Evolutionary conservation across 2,113 vertebrate genomes (phyloP).

Genomic region (Mionectes macconnelli): DNA sequence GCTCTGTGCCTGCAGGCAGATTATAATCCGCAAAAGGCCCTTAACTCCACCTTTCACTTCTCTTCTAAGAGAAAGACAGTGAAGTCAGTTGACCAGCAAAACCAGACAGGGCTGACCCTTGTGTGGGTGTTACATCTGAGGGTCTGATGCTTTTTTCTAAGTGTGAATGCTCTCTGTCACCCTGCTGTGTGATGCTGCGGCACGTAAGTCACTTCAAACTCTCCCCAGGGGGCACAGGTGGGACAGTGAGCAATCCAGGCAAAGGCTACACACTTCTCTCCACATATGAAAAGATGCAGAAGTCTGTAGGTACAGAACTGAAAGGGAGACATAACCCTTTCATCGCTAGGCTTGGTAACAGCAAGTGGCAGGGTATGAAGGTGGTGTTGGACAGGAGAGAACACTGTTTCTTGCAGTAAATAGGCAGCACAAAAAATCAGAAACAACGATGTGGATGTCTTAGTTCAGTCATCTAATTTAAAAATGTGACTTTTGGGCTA

Average conservation of each 20-base stretch:
- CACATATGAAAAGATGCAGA: background rate
- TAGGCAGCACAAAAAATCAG: background rate
- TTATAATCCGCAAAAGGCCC: background rate
- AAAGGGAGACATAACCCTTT: background rate
- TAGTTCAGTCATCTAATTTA: background rate
- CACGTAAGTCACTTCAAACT: background rate
- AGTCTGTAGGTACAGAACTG: background rate
- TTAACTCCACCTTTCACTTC: background rate
- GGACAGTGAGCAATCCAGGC: background rate
- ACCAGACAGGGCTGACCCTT: background rate
- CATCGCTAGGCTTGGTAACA: background rate
- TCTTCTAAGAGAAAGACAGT: background rate
- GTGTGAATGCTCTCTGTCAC: background rate
- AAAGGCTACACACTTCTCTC: background rate
- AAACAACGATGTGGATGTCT: background rate
- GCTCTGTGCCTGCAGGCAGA: background rate
- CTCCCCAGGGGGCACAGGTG: background rate
- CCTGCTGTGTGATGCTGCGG: background rate
- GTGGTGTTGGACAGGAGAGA: background rate
- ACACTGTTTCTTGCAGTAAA: background rate
- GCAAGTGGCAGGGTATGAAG: background rate
- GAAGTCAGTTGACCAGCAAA: background rate
- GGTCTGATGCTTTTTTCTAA: background rate
- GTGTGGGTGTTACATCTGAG: rapidly evolving
- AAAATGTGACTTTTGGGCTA: background rate